These are phyloP conservation scores for Ceratoteleas bidentatus DNA, from an alignment of 1,140 invertebrate genomes.

Conservation along the genomic window DNA sequence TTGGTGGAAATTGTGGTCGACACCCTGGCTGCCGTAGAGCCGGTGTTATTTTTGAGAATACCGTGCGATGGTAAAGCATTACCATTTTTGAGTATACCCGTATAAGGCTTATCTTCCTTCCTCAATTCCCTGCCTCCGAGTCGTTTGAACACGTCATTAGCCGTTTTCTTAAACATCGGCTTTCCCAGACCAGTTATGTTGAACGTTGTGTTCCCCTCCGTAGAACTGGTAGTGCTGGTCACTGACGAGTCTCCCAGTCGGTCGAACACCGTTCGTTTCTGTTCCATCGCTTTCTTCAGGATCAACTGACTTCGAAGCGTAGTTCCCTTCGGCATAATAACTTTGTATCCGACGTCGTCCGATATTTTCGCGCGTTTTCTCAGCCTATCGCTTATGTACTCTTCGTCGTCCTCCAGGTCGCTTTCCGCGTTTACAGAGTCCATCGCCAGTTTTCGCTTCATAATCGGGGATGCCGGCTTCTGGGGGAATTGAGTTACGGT, in stretches of 20 bases:
- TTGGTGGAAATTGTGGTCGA: slow-evolving; percentile 61
- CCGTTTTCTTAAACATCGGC: slow-evolving; percentile 73
- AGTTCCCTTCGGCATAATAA: slow-evolving; percentile 78
- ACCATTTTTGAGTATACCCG: slow-evolving; percentile 74
- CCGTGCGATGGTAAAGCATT: slow-evolving; percentile 53
- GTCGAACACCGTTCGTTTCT: slow-evolving; percentile 80
- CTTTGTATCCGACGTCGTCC: slow-evolving; percentile 78
- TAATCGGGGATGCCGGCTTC: slow-evolving; percentile 66
- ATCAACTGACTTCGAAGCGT: slow-evolving; percentile 76
- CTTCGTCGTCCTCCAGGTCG: slow-evolving; percentile 36
- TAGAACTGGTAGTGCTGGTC: slow-evolving; percentile 77
- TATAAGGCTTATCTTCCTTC: slow-evolving; percentile 62
- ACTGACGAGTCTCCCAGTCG: slow-evolving; percentile 79
- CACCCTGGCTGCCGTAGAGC: slow-evolving; percentile 30
- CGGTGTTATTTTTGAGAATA: slow-evolving; percentile 72
- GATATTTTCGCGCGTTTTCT: slow-evolving; percentile 68
- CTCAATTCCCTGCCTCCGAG: slow-evolving; percentile 77
- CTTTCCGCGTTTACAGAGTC: slow-evolving; percentile 58
- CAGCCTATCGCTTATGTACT: slow-evolving; percentile 35
- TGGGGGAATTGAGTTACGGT: slow-evolving; percentile 46
- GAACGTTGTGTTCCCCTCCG: slow-evolving; percentile 73
- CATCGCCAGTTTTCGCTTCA: slow-evolving; percentile 62
- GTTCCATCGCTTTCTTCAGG: slow-evolving; percentile 73
- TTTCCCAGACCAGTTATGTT: slow-evolving; percentile 77
- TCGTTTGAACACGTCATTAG: slow-evolving; percentile 77